Evolutionary conservation across 2,888 invertebrate genomes (phyloP).

Genomic region (Eilema caniola): DNA sequence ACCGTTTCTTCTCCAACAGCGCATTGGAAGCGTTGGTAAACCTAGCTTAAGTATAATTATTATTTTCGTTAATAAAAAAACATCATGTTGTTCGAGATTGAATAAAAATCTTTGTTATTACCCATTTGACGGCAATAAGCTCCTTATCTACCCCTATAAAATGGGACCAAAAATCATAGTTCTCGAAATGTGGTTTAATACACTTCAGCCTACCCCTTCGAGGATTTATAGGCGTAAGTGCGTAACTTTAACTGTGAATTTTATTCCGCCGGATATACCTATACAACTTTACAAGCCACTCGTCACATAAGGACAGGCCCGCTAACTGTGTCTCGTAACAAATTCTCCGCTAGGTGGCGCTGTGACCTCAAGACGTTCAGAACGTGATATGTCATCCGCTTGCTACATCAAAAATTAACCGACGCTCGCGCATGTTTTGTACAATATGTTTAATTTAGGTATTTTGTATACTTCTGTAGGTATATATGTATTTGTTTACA

Average conservation of each 20-base stretch:
- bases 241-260: neutral
- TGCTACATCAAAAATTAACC: constrained; percentile 40
- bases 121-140: too few species aligned
- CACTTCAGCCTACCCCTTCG: too few species aligned
- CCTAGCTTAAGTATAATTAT: too few species aligned
- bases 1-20: too few species aligned
- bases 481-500: neutral
- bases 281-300: constrained; percentile 14
- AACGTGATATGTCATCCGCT: constrained; percentile 76
- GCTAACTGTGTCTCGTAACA: constrained; percentile 67
- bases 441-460: neutral
- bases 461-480: neutral
- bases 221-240: too few species aligned
- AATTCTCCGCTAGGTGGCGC: constrained; percentile 61
- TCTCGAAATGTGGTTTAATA: too few species aligned
- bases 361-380: constrained; percentile 62
- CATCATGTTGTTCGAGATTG: too few species aligned
- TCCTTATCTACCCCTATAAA: too few species aligned
- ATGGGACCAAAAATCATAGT: too few species aligned
- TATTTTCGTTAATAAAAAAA: too few species aligned
- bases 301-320: constrained; percentile 14
- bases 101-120: too few species aligned
- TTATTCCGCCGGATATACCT: constrained; percentile 2
- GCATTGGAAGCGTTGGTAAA: too few species aligned
- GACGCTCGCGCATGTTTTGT: neutral